Conservation (phyloP, 2,113 vertebrate species). For the Proteles cristata region DNA sequence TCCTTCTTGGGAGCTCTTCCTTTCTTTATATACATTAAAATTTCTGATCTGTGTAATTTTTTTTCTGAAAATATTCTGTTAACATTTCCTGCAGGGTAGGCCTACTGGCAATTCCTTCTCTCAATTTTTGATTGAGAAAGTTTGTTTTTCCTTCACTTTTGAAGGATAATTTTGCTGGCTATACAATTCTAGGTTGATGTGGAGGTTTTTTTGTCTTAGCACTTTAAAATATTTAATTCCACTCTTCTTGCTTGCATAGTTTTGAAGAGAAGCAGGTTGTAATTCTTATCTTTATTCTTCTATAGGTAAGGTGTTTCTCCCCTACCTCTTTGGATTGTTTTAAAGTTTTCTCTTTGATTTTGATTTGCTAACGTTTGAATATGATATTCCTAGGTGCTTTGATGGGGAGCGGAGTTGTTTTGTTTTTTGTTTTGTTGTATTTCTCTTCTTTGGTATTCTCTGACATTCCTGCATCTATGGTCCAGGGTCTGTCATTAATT, state of each 20-base stretch:
- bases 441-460: neutral
- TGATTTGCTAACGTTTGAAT: neutral
- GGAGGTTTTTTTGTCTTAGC: neutral
- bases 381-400: neutral
- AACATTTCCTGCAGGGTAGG: neutral
- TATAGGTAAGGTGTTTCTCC: neutral
- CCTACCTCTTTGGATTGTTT: neutral
- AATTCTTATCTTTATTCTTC: neutral
- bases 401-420: neutral
- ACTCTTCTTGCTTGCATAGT: neutral
- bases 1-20: neutral
- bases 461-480: neutral
- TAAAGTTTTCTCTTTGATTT: neutral
- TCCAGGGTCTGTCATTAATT: neutral
- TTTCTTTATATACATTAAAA: neutral
- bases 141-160: neutral
- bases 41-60: neutral
- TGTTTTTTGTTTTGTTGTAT: neutral
- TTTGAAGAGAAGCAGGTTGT: neutral
- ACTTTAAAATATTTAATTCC: neutral
- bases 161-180: neutral
- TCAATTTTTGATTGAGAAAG: neutral
- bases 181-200: neutral
- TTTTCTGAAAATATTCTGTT: neutral
- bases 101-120: neutral